Evolutionary conservation across 1,140 invertebrate genomes (phyloP).

Genomic region (Aphaenogaster rudis): DNA sequence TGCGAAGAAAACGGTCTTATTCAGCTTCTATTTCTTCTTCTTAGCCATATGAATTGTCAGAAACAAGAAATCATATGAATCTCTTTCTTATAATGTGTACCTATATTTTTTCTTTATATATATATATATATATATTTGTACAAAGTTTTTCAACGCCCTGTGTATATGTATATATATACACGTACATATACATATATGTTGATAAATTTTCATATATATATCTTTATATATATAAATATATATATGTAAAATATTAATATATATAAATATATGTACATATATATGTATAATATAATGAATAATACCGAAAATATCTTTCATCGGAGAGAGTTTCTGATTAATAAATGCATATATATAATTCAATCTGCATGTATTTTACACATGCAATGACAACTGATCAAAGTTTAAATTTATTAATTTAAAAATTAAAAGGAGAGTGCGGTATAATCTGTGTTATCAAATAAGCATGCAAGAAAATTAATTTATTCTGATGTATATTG

Average conservation of each 20-base stretch:
- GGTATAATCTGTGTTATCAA: background rate
- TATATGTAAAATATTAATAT: background rate
- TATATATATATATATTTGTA: background rate
- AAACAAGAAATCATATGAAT: background rate
- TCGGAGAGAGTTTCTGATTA: background rate
- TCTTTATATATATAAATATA: background rate
- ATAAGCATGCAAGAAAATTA: background rate
- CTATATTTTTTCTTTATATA: background rate
- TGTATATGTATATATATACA: background rate
- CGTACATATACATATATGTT: background rate
- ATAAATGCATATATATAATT: background rate
- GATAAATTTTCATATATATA: background rate
- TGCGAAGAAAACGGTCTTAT: conserved; percentile 41
- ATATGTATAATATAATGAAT: background rate
- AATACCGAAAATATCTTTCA: background rate
- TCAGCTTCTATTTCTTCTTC: conserved; percentile 3
- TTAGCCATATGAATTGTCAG: background rate
- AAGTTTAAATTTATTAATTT: conserved; percentile 14
- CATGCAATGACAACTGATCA: background rate
- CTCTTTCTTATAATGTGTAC: background rate
- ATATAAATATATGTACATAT: background rate
- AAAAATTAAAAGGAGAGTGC: background rate
- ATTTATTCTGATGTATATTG: background rate
- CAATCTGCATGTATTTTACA: background rate
- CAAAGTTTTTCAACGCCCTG: too few species aligned